A percentile compares a stretch with the other conserved stretches of the same genome.
These are phyloP conservation scores for Cladopsammia gracilis DNA, from an alignment of 64 coral and sea anemone species.

Conservation along the genomic window DNA sequence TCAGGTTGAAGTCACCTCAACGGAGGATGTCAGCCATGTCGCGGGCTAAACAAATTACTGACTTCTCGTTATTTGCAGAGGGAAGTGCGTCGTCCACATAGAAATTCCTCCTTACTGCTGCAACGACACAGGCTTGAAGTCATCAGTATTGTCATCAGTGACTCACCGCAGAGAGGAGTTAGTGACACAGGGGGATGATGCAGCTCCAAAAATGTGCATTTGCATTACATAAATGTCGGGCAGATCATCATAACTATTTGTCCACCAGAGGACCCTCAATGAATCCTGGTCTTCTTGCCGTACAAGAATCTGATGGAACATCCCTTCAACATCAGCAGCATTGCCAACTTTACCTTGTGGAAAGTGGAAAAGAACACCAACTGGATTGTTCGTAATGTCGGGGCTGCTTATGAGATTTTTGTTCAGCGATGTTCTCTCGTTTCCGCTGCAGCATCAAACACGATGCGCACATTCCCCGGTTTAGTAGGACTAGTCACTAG, in stretches of 20 bases:
- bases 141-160: no score
- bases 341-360: constrained; percentile 35
- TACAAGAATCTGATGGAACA: no score
- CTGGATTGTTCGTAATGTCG: constrained; percentile 63
- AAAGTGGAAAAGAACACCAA: constrained; percentile 68
- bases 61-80: neutral
- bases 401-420: no score
- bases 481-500: constrained; percentile 23
- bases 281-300: constrained; percentile 57
- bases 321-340: constrained; percentile 48
- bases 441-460: constrained; percentile 46
- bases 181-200: no score
- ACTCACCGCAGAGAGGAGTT: no score
- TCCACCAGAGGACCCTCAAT: constrained; percentile 82
- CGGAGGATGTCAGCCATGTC: constrained; percentile 27
- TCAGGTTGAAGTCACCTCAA: constrained; percentile 54
- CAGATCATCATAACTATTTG: constrained; percentile 1
- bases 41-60: no score
- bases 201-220: no score
- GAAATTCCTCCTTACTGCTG: constrained; percentile 43
- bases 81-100: no score
- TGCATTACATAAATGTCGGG: no score
- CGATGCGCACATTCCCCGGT: constrained; percentile 64
- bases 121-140: neutral
- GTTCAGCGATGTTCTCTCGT: no score